phyloP scores from a whole-genome alignment of 2,888 invertebrate species.

The Augochlorella aurata region DNA sequence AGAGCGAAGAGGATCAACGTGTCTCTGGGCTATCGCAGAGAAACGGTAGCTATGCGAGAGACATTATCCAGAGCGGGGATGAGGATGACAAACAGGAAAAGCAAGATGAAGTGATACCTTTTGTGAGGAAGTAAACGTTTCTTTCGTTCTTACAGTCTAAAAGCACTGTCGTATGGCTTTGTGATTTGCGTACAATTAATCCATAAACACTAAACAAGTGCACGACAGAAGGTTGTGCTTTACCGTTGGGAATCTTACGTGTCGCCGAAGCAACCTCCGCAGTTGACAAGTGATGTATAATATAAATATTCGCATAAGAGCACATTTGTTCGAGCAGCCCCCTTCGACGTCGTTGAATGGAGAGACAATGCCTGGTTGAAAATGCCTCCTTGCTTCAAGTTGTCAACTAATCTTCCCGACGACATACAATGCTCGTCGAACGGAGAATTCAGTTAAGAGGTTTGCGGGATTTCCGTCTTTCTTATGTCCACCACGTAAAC shows the following conservation, averaged over 20 bases:
- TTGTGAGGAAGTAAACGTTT: neutral
- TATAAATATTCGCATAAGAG: no score
- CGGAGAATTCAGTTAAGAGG: neutral
- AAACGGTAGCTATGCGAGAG: neutral
- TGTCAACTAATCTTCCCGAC: neutral
- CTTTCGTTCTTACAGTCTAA: constrained; percentile 1
- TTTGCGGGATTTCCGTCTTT: constrained; percentile 37
- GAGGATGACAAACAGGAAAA: constrained; percentile 9
- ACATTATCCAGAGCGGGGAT: neutral
- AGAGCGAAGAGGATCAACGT: neutral
- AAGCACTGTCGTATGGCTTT: neutral
- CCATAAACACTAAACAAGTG: neutral
- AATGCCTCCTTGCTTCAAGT: neutral
- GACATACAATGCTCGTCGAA: neutral
- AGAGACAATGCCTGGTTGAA: neutral
- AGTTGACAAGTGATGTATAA: neutral
- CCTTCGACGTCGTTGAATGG: neutral
- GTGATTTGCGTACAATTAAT: constrained; percentile 1
- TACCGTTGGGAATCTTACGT: neutral
- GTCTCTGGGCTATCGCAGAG: neutral
- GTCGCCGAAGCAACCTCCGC: neutral
- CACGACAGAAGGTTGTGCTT: neutral
- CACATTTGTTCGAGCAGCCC: neutral
- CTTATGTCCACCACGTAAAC: constrained; percentile 66
- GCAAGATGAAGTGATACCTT: neutral